These are phyloP conservation scores for Drosophila melanogaster DNA, from an alignment of 1,140 invertebrate species.

Conservation along the genomic window Release_6_plus_ISO1_MT NT_033777.3:24216001-24216500, in stretches of 20 bases:
- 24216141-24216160: constrained; percentile 72
- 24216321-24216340: constrained; percentile 1
- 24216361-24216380: constrained; percentile 52
- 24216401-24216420: constrained; percentile 11
- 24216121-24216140: constrained; percentile 57
- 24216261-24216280: constrained; percentile 46
- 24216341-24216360: constrained; percentile 40
- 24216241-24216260: constrained; percentile 43
- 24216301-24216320: constrained; percentile 17
- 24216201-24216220: constrained; percentile 74
- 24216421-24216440: constrained; percentile 12
- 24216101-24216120: constrained; percentile 22
- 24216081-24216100: constrained; percentile 38
- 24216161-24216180: constrained; percentile 45
- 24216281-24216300: constrained; percentile 38
- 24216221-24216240: constrained; percentile 58
- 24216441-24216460: constrained; percentile 40
- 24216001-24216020: constrained; percentile 26
- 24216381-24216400: constrained; percentile 6
- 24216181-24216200: constrained; percentile 44
- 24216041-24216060: constrained; percentile 75
- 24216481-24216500: constrained; percentile 11
- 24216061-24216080: constrained; percentile 73
- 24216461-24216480: constrained; percentile 58
- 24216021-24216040: constrained; percentile 33